Evolutionary conservation across 2,888 invertebrate genomes (phyloP).

Genomic region (Ichneumoninae sp.): DNA sequence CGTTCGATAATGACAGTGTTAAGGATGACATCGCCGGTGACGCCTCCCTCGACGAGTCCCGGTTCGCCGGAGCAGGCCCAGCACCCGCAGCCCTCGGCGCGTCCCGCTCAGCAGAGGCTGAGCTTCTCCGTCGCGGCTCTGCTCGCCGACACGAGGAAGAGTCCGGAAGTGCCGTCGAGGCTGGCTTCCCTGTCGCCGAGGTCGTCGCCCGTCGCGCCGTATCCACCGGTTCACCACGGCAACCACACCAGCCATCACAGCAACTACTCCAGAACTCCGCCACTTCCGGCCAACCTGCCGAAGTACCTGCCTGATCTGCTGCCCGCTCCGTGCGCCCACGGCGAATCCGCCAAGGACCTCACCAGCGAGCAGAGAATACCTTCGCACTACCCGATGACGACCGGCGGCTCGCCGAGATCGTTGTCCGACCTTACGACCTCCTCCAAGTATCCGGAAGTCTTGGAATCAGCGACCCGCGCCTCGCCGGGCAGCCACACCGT

Average conservation of each 20-base stretch:
- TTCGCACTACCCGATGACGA: constrained; percentile 38
- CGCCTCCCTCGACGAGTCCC: constrained; percentile 79
- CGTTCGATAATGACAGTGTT: constrained; percentile 81
- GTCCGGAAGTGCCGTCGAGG: constrained; percentile 34
- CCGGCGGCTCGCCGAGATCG: constrained; percentile 40
- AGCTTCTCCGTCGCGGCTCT: constrained; percentile 88
- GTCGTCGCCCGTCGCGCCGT: constrained; percentile 66
- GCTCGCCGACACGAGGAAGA: constrained; percentile 85
- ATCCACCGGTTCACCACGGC: constrained; percentile 71
- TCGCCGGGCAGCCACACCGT: constrained; percentile 64
- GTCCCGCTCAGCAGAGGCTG: constrained; percentile 76
- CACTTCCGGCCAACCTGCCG: constrained; percentile 55
- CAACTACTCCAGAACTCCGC: constrained; percentile 45
- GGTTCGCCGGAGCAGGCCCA: constrained; percentile 73
- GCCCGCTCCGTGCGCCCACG: constrained; percentile 52
- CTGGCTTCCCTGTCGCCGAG: constrained; percentile 64
- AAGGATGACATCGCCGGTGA: constrained; percentile 82
- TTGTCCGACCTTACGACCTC: constrained; percentile 55
- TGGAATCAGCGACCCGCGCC: constrained; percentile 60
- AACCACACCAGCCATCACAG: constrained; percentile 12
- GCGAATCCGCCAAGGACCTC: constrained; percentile 38
- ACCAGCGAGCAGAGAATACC: constrained; percentile 48
- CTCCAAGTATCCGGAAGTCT: constrained; percentile 67
- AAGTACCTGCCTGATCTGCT: constrained; percentile 68
- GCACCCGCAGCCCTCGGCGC: constrained; percentile 67